Evolutionary conservation across 2,797 vertebrate genomes (phyloP).

Genomic region (Oreochromis grahami): DNA sequence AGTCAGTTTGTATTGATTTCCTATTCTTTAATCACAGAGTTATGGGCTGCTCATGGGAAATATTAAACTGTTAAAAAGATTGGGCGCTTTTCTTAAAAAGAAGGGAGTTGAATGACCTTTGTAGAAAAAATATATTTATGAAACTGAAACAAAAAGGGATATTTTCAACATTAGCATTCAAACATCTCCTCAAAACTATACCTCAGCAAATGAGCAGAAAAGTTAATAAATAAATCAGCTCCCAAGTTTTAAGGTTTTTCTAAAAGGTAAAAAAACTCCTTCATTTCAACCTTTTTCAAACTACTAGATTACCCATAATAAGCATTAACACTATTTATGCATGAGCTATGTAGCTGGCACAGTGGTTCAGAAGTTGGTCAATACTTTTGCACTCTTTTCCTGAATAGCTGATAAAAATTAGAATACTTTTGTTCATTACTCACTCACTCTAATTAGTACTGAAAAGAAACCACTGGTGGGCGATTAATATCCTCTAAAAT

Average conservation of each 20-base stretch:
- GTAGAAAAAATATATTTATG: accelerated
- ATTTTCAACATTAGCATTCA: neutral
- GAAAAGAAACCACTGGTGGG: neutral
- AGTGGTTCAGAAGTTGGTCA: neutral
- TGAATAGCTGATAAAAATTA: neutral
- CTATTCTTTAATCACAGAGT: neutral
- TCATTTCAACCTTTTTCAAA: neutral
- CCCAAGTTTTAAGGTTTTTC: no score
- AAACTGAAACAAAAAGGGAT: neutral
- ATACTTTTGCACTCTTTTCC: neutral
- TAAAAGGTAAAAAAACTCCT: neutral
- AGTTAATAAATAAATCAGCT: neutral
- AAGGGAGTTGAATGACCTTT: neutral
- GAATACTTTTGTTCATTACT: neutral
- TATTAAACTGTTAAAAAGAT: neutral
- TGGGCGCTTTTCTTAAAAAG: neutral
- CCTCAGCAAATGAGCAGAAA: neutral
- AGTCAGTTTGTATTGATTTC: neutral
- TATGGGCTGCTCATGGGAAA: neutral
- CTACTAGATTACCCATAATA: no score
- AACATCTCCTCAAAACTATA: neutral
- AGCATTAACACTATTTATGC: neutral
- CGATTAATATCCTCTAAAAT: neutral
- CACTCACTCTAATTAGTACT: neutral
- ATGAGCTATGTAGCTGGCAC: neutral